Evolutionary conservation across 2,888 invertebrate genomes (phyloP).

Genomic region (Plagodis dolabraria): DNA sequence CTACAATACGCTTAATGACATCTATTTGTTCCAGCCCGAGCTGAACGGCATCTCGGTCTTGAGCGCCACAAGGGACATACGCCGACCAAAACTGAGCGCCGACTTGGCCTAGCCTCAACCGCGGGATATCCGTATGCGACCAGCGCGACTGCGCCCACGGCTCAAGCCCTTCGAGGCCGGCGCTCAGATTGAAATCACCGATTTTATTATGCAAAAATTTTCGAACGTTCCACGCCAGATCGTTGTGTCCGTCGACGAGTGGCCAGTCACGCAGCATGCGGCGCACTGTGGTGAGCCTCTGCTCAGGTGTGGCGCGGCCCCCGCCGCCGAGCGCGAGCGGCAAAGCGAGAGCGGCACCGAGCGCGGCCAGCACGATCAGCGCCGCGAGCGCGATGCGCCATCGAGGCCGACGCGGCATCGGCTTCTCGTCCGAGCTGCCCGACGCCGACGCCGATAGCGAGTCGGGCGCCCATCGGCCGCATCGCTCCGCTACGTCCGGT

Average conservation of each 20-base stretch:
- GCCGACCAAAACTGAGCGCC: conserved; percentile 97
- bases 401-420: conserved; percentile 79
- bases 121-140: conserved; percentile 97
- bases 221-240: conserved; percentile 95
- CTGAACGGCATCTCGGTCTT: conserved; percentile 93
- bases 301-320: conserved; percentile 83
- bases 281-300: conserved; percentile 87
- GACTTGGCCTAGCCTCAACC: conserved; percentile 92
- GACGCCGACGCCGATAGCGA: conserved; percentile 79
- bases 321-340: conserved; percentile 82
- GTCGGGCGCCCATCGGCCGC: conserved; percentile 81
- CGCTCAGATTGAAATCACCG: conserved; percentile 87
- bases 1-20: conserved; percentile 89
- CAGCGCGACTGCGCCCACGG: conserved; percentile 94
- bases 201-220: conserved; percentile 94
- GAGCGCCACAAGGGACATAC: conserved; percentile 93
- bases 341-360: conserved; percentile 84
- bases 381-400: conserved; percentile 85
- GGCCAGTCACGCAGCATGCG: conserved; percentile 88
- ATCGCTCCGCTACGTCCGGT: conserved; percentile 82
- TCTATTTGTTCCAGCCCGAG: conserved; percentile 94
- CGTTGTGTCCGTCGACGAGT: conserved; percentile 93
- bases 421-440: conserved; percentile 81
- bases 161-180: conserved; percentile 87
- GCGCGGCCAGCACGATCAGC: conserved; percentile 84